These are phyloP conservation scores for Ctenopoma kingsleyae DNA, from an alignment of 2,797 vertebrate species.

Conservation along the genomic window DNA sequence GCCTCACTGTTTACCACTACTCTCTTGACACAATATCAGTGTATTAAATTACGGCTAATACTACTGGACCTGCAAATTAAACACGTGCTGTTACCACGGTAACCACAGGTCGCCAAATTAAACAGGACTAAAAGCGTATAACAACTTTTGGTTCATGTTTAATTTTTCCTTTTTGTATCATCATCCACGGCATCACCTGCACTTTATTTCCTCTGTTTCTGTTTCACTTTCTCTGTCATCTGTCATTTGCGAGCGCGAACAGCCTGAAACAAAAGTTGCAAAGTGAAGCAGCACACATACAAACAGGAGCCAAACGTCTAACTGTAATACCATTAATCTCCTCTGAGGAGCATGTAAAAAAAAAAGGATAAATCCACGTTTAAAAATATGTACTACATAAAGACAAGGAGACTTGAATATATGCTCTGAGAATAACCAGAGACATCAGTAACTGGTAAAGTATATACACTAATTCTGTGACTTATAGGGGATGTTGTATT, in stretches of 20 bases:
- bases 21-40: too few species aligned
- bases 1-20: too few species aligned
- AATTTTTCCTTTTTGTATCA: too few species aligned
- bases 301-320: not conserved
- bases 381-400: too few species aligned
- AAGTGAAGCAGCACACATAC: too few species aligned
- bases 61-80: not conserved
- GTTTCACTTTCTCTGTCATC: too few species aligned
- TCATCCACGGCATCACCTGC: too few species aligned
- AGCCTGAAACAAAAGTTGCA: too few species aligned
- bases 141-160: not conserved
- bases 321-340: not conserved
- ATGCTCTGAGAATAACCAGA: not conserved
- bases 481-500: slow-evolving; percentile 7
- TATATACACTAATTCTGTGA: not conserved
- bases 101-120: not conserved
- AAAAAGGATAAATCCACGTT: not conserved
- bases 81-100: not conserved
- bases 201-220: not conserved
- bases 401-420: too few species aligned
- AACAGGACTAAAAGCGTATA: too few species aligned
- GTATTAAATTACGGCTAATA: too few species aligned
- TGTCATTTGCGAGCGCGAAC: too few species aligned
- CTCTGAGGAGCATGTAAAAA: not conserved
- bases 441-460: slow-evolving; percentile 10